Base-by-base conservation (phyloP, 2,113 vertebrate species). In the Alexandromys fortis region DNA sequence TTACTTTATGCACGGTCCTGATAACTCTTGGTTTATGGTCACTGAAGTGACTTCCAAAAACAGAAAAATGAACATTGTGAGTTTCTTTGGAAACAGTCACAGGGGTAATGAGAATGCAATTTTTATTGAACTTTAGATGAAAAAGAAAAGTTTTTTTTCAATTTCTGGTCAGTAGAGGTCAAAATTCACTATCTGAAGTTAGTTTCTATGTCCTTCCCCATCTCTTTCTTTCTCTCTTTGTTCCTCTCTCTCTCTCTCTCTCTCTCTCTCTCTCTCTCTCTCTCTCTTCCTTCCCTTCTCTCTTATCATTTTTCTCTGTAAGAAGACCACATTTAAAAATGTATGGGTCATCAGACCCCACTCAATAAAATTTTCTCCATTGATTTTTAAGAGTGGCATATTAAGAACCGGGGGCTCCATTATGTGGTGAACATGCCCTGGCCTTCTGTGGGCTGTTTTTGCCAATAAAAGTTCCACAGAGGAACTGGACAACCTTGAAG, bases 101-200 rank as follows among this genome's bases (percentile, higher is more conserved):
- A 97, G 96, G 97, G 98, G 97, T 96, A 97, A 97, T 19, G 82
- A 93, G 97, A 98, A 98, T 95, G 98, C 94, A 96, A 98, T 97
- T 98, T 98, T 98, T 98, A 98, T 98, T 98, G 98, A 98, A 98
- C 95, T 98, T 98, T 94, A 97, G 96, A 98, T 97, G 91, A 98
- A 98, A 98, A 98, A 98, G 65, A 98, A 97, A 98, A 98, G 42
- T n/a, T 11, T 86, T 97, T 94, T 97, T 98, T 96, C 95, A 96
- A 96, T 98, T 96, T 98, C n/a, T 95, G 97, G 98, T 94, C 97
- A 97, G 95, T 95, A 96, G 95, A 98, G 98, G 98, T 98, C 98
- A 98, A 98, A 90, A 98, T 86, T 97, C 91, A 1, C 98, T 98
- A 99, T 98, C 98, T 98, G 98, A 99, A 99, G 92, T 98, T 99